Conservation (phyloP, 2,888 invertebrate species). For the Cyaniris semiargus region DNA sequence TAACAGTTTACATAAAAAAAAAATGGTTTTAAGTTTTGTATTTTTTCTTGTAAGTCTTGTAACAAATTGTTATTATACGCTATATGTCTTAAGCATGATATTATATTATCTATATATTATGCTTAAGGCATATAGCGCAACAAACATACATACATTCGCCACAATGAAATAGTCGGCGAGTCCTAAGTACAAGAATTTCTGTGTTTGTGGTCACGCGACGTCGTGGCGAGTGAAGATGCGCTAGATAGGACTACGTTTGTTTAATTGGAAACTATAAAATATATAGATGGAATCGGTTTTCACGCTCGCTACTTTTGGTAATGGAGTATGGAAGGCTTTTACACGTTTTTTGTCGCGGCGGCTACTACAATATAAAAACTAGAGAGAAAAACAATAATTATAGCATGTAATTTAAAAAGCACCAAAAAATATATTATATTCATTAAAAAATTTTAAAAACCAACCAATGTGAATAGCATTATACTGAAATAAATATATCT, state of each 20-base stretch:
- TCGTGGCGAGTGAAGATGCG: slow-evolving; percentile 57
- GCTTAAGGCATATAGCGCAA: not conserved
- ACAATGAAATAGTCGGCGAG: slow-evolving; percentile 54
- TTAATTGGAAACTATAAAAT: slow-evolving; percentile 50
- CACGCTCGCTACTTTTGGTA: slow-evolving; percentile 38
- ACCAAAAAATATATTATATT: not conserved
- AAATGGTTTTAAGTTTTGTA: too few species aligned
- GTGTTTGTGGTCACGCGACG: slow-evolving; percentile 64
- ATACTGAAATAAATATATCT: too few species aligned
- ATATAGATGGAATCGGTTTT: slow-evolving; percentile 46
- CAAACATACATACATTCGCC: slow-evolving; percentile 35
- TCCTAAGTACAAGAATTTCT: slow-evolving; percentile 60
- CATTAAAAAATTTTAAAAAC: too few species aligned
- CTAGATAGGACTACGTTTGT: slow-evolving; percentile 47
- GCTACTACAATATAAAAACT: not conserved
- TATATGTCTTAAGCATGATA: too few species aligned
- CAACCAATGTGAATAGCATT: too few species aligned
- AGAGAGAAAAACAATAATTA: not conserved
- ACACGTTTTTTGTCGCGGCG: not conserved
- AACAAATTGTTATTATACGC: too few species aligned
- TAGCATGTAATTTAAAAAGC: not conserved
- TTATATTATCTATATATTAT: not conserved
- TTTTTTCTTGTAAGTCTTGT: not conserved
- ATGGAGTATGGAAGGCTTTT: slow-evolving; percentile 13
- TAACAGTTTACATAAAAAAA: too few species aligned